phyloP scores from a whole-genome alignment of 2,113 vertebrate species.

The Raja brachyura region DNA sequence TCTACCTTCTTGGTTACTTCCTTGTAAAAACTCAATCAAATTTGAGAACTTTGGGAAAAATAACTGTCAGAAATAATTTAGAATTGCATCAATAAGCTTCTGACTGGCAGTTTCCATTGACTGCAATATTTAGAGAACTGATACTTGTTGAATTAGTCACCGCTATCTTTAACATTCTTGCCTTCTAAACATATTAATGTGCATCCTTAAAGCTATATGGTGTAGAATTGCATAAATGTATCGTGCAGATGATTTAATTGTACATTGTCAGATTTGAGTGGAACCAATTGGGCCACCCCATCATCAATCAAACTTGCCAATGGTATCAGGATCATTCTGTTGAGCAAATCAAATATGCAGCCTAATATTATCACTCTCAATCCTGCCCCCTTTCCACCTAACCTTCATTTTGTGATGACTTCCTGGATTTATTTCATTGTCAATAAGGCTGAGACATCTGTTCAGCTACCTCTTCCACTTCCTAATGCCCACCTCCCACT shows the following conservation, averaged over 20 bases:
- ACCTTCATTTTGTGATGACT: not conserved
- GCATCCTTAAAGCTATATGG: not conserved
- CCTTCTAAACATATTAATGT: not conserved
- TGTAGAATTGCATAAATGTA: not conserved
- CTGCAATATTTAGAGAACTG: not conserved
- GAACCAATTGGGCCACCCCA: not conserved
- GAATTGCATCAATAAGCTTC: no score
- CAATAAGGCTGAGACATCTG: not conserved
- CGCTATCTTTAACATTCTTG: not conserved
- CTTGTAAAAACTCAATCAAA: no score
- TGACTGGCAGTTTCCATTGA: not conserved
- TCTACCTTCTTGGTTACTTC: no score
- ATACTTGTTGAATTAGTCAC: not conserved
- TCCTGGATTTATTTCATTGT: not conserved
- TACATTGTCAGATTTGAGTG: not conserved
- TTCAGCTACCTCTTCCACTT: not conserved
- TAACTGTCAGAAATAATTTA: no score
- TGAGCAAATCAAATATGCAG: not conserved
- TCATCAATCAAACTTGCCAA: not conserved
- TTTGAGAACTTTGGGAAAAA: no score
- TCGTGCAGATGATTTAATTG: not conserved
- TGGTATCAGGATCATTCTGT: not conserved
- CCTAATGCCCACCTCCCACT: not conserved
- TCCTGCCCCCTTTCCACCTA: not conserved
- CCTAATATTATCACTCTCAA: not conserved